Conservation (phyloP, 1,140 invertebrate genomes). For the Platorchestia sp. region DNA sequence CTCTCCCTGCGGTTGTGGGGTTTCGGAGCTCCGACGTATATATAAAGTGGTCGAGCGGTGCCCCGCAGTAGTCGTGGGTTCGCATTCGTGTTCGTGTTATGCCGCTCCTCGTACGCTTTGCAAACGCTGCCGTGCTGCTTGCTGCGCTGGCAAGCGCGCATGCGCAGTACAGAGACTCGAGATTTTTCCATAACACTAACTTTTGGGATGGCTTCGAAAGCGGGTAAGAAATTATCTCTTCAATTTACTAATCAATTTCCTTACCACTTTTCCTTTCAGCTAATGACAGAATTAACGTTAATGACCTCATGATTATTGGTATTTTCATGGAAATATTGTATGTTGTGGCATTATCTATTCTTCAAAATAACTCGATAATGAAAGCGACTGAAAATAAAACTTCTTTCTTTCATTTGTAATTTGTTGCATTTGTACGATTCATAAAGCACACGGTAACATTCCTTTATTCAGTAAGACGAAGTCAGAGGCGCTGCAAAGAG, state of each 20-base stretch:
- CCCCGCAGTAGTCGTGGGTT: slow-evolving; percentile 13
- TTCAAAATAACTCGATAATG: not conserved
- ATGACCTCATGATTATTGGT: not conserved
- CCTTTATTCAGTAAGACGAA: not conserved
- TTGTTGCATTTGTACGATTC: not conserved
- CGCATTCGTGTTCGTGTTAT: not conserved
- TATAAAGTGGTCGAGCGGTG: not conserved
- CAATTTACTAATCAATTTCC: not conserved
- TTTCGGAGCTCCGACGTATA: slow-evolving; percentile 16
- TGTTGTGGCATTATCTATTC: not conserved
- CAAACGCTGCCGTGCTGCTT: slow-evolving; percentile 18
- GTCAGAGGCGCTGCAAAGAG: not conserved
- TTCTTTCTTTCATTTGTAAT: not conserved
- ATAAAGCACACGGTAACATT: not conserved
- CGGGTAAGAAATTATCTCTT: not conserved
- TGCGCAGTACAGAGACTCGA: slow-evolving; percentile 23
- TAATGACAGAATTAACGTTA: not conserved
- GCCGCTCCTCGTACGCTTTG: not conserved
- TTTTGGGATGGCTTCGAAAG: slow-evolving; percentile 49
- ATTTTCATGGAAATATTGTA: not conserved
- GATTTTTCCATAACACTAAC: slow-evolving; percentile 22
- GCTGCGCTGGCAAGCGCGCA: slow-evolving; percentile 5
- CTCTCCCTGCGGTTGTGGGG: not conserved
- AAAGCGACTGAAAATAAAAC: not conserved
- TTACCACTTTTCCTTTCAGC: not conserved